phyloP scores from a whole-genome alignment of 2,797 vertebrate species.

The Myoxocephalus aenaeus region DNA sequence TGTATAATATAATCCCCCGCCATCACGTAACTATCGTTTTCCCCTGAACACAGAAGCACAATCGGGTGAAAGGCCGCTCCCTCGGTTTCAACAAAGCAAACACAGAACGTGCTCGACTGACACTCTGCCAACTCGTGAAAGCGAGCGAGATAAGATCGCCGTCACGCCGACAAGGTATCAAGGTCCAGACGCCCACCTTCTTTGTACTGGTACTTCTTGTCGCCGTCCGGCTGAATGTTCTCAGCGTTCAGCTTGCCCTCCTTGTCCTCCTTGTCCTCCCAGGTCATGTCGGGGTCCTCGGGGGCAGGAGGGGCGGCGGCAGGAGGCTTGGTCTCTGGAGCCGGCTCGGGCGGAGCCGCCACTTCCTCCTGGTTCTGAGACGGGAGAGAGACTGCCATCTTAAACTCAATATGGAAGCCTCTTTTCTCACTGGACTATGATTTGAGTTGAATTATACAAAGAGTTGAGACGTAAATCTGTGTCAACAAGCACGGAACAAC shows the following conservation, averaged over 20 bases:
- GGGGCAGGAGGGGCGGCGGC: constrained; percentile 51
- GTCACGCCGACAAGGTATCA: constrained; percentile 9
- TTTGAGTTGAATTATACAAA: neutral
- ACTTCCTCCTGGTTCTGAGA: constrained; percentile 77
- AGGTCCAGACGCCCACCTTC: constrained; percentile 84
- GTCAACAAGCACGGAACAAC: no score
- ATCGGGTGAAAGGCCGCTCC: constrained; percentile 19
- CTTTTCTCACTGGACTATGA: neutral
- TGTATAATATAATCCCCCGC: no score
- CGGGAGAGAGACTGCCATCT: neutral
- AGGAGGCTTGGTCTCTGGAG: neutral
- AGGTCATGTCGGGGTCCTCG: constrained; percentile 92
- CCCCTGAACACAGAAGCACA: neutral
- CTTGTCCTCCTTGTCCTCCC: constrained; percentile 92
- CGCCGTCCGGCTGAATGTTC: constrained; percentile 87
- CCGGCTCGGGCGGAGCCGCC: constrained; percentile 81
- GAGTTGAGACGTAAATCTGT: neutral
- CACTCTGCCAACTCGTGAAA: neutral
- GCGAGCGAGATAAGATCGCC: constrained; percentile 28
- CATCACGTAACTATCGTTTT: constrained; percentile 14
- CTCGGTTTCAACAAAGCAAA: constrained; percentile 1
- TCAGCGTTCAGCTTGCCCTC: constrained; percentile 91
- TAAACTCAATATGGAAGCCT: neutral
- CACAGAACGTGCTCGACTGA: neutral
- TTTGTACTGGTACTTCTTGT: constrained; percentile 96